Percentiles rank a stretch among this genome's conserved stretches.
phyloP scores from a whole-genome alignment of 2,797 vertebrate species.

The Taenioides sp. region DNA sequence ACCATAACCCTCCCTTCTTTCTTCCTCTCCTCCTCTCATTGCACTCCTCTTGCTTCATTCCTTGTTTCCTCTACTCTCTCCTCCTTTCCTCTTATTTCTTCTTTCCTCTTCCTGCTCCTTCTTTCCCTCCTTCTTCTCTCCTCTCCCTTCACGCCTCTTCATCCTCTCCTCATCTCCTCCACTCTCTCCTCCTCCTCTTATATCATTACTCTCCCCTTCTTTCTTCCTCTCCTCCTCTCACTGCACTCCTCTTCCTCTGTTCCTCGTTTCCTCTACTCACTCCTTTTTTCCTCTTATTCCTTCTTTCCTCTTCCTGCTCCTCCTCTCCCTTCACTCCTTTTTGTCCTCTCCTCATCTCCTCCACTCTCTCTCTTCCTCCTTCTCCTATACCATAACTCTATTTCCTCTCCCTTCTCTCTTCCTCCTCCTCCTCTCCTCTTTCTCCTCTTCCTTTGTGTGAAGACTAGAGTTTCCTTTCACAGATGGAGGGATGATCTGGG shows the following conservation, averaged over 20 bases:
- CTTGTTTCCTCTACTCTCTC: background rate
- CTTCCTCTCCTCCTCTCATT: too few relatives aligned
- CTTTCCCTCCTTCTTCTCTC: background rate
- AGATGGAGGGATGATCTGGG: constrained; percentile 72
- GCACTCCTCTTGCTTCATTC: background rate
- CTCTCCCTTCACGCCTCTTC: background rate
- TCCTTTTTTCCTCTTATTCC: background rate
- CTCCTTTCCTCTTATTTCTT: background rate
- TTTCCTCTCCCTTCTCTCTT: constrained; percentile 8
- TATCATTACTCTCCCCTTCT: background rate
- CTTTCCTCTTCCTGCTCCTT: too few relatives aligned
- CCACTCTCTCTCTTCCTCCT: background rate
- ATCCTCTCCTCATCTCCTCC: background rate
- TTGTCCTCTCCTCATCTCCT: background rate
- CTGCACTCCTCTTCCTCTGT: background rate
- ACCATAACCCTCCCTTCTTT: too few relatives aligned
- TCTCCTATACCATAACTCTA: background rate
- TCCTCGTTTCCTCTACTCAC: too few relatives aligned
- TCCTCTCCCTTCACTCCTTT: constrained; percentile 3
- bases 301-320: too few relatives aligned
- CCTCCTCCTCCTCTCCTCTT: constrained; percentile 23
- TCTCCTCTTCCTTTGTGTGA: constrained; percentile 28
- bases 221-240: background rate
- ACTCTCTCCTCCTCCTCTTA: background rate
- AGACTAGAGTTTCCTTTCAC: constrained; percentile 65